Percentiles rank a stretch among this genome's conserved stretches.
These are phyloP conservation scores for Ploceus nigricollis DNA, from an alignment of 2,113 vertebrate species.

Conservation along the genomic window DNA sequence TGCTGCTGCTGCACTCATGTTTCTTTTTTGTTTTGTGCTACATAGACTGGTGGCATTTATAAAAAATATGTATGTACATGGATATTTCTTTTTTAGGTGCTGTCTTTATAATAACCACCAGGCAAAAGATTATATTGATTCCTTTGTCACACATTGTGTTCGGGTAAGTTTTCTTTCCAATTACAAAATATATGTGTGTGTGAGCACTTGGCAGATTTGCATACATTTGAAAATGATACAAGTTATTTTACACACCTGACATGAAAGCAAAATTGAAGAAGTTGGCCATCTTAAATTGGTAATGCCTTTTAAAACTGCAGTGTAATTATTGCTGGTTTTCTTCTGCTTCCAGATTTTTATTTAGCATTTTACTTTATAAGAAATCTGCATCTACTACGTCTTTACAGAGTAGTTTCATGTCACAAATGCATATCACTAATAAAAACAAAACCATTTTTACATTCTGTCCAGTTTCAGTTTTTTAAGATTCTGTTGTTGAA, in stretches of 20 bases:
- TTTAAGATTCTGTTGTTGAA: background rate
- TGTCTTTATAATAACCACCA: slow-evolving; percentile 97
- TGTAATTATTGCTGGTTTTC: background rate
- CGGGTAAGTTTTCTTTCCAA: slow-evolving; percentile 76
- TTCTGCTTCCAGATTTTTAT: background rate
- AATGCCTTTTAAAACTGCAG: background rate
- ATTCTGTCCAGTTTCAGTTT: background rate
- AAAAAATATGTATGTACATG: background rate
- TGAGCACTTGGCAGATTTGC: background rate
- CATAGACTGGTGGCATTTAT: background rate
- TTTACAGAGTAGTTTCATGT: background rate
- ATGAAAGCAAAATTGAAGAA: background rate
- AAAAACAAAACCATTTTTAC: background rate
- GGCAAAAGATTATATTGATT: slow-evolving; percentile 98
- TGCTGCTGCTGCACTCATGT: background rate
- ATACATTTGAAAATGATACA: background rate
- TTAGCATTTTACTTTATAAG: background rate
- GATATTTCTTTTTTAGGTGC: slow-evolving; percentile 78
- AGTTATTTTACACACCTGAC: background rate
- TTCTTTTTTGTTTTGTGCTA: background rate
- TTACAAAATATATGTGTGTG: background rate
- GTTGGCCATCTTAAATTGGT: background rate
- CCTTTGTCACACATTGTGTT: slow-evolving; percentile 95
- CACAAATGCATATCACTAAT: background rate
- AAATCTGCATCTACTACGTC: background rate